Conservation (phyloP, 2,113 vertebrate species). For the Sinocyclocheilus anshuiensis region DNA sequence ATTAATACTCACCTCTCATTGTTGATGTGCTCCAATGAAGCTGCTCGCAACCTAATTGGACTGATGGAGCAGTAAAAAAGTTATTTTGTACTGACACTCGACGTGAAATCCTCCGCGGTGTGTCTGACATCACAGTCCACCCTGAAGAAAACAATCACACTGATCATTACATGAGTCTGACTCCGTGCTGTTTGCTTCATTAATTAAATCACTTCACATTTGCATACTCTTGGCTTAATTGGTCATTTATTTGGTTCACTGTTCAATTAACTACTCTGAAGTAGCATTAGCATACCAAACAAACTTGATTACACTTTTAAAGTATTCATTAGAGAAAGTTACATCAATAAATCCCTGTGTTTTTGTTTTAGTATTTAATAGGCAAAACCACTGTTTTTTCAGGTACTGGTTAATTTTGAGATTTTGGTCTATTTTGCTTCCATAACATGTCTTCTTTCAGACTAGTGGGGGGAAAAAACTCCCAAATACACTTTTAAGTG, state of each 20-base stretch:
- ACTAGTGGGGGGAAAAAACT: no score
- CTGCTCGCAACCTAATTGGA: neutral
- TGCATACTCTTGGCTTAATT: neutral
- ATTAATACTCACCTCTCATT: neutral
- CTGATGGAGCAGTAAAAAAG: slow-evolving; percentile 16
- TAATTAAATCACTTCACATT: neutral
- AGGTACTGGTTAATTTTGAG: no score
- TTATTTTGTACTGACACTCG: neutral
- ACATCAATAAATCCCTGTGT: no score
- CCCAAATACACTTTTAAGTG: no score
- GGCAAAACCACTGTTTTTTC: no score
- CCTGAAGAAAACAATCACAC: neutral
- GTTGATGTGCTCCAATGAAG: neutral
- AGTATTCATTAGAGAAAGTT: no score
- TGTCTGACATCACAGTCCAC: neutral
- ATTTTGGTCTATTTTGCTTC: no score
- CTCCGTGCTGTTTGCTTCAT: neutral
- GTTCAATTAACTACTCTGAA: neutral
- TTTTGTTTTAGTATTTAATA: no score
- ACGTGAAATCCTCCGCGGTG: neutral
- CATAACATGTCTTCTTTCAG: no score
- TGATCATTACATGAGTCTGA: neutral
- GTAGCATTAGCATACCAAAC: neutral
- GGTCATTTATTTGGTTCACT: neutral
- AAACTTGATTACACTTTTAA: neutral